Evolutionary conservation across 2,888 invertebrate species (phyloP), one percentile per base, ranked within the genome.

Genomic region (Drosophila monieri): DNA sequence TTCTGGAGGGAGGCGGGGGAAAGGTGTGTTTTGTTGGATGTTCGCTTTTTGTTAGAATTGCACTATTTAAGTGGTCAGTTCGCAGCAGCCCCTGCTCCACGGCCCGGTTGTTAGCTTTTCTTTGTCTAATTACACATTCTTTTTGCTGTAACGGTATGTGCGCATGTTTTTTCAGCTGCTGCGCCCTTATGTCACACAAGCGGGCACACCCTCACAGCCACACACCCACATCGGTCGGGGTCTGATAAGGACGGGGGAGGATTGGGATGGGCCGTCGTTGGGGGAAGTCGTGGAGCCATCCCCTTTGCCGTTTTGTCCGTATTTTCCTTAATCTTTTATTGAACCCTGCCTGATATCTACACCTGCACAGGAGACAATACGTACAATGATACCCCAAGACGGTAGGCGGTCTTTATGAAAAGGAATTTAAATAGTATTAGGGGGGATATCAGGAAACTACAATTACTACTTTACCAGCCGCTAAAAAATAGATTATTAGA

Each of bases 71-170:
- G 12, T 49, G 30, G 61, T 14, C 39, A 46, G 25, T 30, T 49
- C 10, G 55, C 23, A 39, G 44, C 46, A 12, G 15, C 46, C 23
- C 35, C 39, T 48, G 27, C 37, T 57, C 18, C 14, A 27, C 15
- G 27, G 10, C 27, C 25, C 52, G 44, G 44, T 51, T 56, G 57
- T 73, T 68, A 32, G 48, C 53, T 52, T 68, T 37, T 48, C 57
- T 67, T 69, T 81, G 51, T 66, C 51, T 73, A 75, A 70, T 80
- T 76, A 65, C 64, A 52, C 9, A 46, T 51, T 68, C 47, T 46
- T 49, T 57, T 44, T 44, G 21, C 25, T 69, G 54, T 80, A 84
- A 80, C 78, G 76, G 76, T 67, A 75, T 48, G 48, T 57, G 62
- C 65, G 65, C 74, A 85, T 72, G 68, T 25, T 70, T 70, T 68